Evolutionary conservation across 2,113 vertebrate species (phyloP), one percentile per base, ranked within the genome.

Genomic region (Seriola dumerili): DNA sequence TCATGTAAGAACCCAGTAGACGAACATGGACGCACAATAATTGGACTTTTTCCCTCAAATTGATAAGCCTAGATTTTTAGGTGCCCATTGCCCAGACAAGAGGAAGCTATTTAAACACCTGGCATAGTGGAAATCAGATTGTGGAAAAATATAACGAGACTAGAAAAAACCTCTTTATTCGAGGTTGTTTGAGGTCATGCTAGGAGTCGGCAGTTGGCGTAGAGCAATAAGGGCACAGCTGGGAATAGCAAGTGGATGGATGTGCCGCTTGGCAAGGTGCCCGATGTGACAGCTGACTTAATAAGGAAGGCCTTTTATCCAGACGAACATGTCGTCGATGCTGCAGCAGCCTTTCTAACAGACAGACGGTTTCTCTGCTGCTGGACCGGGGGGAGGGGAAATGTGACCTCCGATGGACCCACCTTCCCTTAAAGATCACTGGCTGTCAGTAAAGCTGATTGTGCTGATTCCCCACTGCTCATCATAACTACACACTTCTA

Each of bases 251-350:
- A 76, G 81, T 57, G 55, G 78, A 87, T 72, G 89, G 87, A 85
- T 83, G 84, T 70, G 71, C 55, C 42, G 14, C 72, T 80, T 88
- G 90, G 91, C 91, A 68, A 42, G 40, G 76, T 59, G 82, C 85
- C 83, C 36, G 0, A 73, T 50, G 80, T 77, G 88, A 89, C 85
- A 91, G 88, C 85, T 90, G 92, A 92, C 83, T 86, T 81, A 68
- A 84, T 76, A 76, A 90, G 79, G 76, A 83, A 52, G 76, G 54
- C 62, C 66, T 90, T 92, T 90, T 73, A 89, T 90, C 77, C 77
- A 82, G 78, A 86, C 55, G 8, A 88, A 86, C 84, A 80, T 81
- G 85, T 87, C 72, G 80, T 63, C 2, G 46, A 65, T 78, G 73
- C 59, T 64, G 48, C 61, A 34, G 44, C 62, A 59, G 77, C 71